Evolutionary conservation across 1,140 invertebrate genomes (phyloP), one percentile per base, ranked within the genome.

Genomic region (Drosophila bocki): DNA sequence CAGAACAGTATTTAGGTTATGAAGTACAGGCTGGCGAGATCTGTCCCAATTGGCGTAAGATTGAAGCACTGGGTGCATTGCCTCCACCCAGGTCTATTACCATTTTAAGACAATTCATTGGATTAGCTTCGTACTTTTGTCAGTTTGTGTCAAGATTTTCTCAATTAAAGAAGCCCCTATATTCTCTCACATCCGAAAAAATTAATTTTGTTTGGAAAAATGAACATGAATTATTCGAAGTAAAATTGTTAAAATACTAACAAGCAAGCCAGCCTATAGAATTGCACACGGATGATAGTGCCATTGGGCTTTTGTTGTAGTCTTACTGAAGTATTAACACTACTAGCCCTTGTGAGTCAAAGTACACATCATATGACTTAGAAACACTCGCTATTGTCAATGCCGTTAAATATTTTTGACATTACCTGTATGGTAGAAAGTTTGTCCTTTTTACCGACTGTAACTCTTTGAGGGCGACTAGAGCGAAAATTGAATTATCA

Each of bases 121-220:
- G 44, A 9, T 17, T 39, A 15, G 33, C 45, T 8, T 59, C 57
- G 19, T 59, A 59, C 17, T 48, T 39, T n/a, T 45, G 42, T 12
- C 42, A 48, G 17, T 39, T 50, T 50, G n/a, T 26, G 7, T 3
- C 33, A 2, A 11, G 19, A 3, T 54, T 54, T 41, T 54, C 39
- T 13, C 29, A 44, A 17, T 32, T 54, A 8, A 33, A 42, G 29
- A 56, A 64, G 50, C 59, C 59, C 7, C 17, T 51, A n/a, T 62
- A 41, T 51, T 41, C 15, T n/a, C 5, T n/a, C 26, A 26, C 19
- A 13, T 13, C 19, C 19, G 5, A 39, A 15, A 15, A 13, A 15
- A 41, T 7, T n/a, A 7, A 41, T 1, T 41, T 41, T 15, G 13
- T 11, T 9, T 39, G 39, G 15, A 41, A 41, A 15, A 5, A 41